Evolutionary conservation across 2,113 vertebrate genomes (phyloP), one percentile per base, ranked within the genome.

Genomic region (Uria lomvia): DNA sequence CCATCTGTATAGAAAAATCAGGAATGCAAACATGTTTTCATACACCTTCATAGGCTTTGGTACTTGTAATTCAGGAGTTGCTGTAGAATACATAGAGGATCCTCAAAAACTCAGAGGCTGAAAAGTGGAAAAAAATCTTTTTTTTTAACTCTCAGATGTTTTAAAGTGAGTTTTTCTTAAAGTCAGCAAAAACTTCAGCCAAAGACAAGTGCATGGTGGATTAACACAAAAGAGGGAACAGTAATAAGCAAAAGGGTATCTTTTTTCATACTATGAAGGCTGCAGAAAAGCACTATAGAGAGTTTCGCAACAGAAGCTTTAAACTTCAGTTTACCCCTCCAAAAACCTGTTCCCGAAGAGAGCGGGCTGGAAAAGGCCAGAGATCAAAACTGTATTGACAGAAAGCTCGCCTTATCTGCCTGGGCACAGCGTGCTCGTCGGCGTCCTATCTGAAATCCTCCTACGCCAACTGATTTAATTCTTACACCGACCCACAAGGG

Each of bases 1-100:
- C 71, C 42, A 60, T 38, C 42, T 2, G 2, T 2, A 52, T 38
- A 40, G 36, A 36, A 70, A 74, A 65, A 60, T 11, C 26, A 66
- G 78, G 76, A 65, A 50, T 11, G 20, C 11, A 79, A 90, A 45
- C 7, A 53, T 0, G 1, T 50, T 91, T 85, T 62, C 73, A 77
- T 71, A 30, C 11, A n/a, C 13, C 9, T 84, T 73, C 5, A 2
- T 82, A 77, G 0, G 0, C 67, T 70, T 67, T 3, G 11, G 9
- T 63, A 29, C 30, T 71, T 56, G 5, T 36, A 83, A 40, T 56
- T 43, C 11, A 26, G 24, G 45, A 83, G 30, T 36, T 62, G 63
- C 50, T 75, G 29, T 53, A 56, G 45, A 75, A 76, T 29, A 47
- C 0, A 3, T 6, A 60, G 7, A 76, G 11, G 4, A 83, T 3